These are phyloP conservation scores for Dromaius novaehollandiae DNA, from an alignment of 2,113 vertebrate species.

Conservation along the genomic window DNA sequence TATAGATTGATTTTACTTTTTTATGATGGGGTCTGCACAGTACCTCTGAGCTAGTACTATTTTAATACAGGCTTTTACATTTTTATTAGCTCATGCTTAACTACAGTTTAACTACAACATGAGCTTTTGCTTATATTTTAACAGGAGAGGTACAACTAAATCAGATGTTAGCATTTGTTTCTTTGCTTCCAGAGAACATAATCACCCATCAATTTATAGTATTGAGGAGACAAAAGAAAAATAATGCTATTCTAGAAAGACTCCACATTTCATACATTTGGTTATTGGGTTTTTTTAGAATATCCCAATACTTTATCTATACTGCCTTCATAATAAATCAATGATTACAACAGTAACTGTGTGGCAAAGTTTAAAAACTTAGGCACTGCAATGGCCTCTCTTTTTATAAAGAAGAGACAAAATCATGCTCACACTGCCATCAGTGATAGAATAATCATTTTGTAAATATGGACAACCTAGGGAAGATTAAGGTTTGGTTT, in stretches of 20 bases:
- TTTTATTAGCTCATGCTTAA: neutral
- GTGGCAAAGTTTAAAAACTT: neutral
- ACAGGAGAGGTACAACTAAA: neutral
- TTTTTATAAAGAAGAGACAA: neutral
- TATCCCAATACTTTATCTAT: neutral
- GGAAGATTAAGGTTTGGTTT: neutral
- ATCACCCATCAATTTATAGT: neutral
- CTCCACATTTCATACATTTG: neutral
- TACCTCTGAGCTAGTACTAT: neutral
- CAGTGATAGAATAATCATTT: neutral
- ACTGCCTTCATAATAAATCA: neutral
- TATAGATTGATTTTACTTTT: neutral
- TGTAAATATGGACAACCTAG: neutral
- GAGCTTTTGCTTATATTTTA: neutral
- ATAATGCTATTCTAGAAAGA: neutral
- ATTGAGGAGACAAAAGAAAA: neutral
- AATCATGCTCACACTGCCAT: neutral
- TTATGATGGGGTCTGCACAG: neutral
- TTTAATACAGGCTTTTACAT: neutral
- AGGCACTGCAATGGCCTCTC: rapidly evolving
- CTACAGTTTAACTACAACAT: neutral
- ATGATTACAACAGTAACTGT: neutral
- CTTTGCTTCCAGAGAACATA: neutral
- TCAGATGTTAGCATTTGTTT: neutral
- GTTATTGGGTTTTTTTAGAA: neutral